phyloP scores from a whole-genome alignment of 2,113 vertebrate genomes.

The Mastomys natalensis region DNA sequence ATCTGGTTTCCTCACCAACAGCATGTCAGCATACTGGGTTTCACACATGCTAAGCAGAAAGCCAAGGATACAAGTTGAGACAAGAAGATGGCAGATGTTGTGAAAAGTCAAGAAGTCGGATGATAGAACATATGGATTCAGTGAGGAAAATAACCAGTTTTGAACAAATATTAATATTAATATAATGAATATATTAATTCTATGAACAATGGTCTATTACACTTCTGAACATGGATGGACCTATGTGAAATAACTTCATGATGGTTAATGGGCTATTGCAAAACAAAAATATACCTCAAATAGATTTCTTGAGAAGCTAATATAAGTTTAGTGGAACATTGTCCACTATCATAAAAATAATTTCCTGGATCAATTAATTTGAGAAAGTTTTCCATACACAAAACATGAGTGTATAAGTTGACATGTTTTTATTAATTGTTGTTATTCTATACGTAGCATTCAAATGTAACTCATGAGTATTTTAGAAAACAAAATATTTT shows the following conservation, averaged over 20 bases:
- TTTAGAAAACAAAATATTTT: too few species aligned
- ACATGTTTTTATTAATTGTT: too few species aligned
- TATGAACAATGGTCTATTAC: neutral
- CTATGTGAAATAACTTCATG: neutral
- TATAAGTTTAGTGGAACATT: too few species aligned
- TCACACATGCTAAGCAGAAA: neutral
- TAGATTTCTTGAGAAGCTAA: too few species aligned
- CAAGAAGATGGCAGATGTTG: neutral
- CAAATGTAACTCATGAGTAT: too few species aligned
- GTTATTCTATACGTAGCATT: too few species aligned
- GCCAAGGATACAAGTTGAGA: neutral
- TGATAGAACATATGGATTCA: neutral
- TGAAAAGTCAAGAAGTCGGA: neutral
- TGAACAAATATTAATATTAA: neutral
- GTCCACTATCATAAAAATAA: too few species aligned
- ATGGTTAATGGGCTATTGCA: too few species aligned
- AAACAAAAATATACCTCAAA: too few species aligned
- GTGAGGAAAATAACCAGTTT: neutral
- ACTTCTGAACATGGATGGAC: rapidly evolving
- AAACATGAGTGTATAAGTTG: too few species aligned
- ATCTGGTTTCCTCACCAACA: neutral
- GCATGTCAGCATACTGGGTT: neutral
- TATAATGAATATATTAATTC: neutral
- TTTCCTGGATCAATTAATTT: too few species aligned
- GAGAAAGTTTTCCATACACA: too few species aligned